Base-by-base conservation (phyloP, 2,113 vertebrate species). In the Microcebus jonahi region DNA sequence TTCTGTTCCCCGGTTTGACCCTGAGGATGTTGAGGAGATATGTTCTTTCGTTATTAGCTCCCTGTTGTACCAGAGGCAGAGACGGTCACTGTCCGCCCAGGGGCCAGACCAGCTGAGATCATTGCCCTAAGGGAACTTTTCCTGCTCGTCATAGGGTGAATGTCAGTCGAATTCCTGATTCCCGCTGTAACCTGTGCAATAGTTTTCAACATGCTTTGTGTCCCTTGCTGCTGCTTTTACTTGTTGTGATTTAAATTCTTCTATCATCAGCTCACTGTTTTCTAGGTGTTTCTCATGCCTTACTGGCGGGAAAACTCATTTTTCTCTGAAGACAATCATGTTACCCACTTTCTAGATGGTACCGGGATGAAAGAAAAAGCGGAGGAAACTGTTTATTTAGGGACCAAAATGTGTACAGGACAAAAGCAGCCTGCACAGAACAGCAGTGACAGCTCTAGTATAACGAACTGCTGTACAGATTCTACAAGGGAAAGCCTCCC, bases 361-460 rank as follows among this genome's bases (percentile, higher is more conserved):
- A 4, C 11, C 29, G n/a, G 59, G 61, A 95, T 34, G 45, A 86
- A 68, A 55, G 65, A 67, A 27, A 57, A 8, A 79, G 27, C 6
- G 34, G 86, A 82, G 20, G 23, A 75, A 31, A 48, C 8, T 21
- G 9, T 13, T 7, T 77, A 3, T 61, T 31, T 18, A 31, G 27
- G 55, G 57, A 15, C 34, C 3, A 21, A 36, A 45, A 13, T 5
- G 7, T 7, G 45, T 45, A 45, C 25, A 1, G 34, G 45, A 36
- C 23, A 2, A 68, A n/a, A 42, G 57, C 42, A 17, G 15, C 13
- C 29, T 15, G 67, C 3, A 9, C 9, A 2, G 7, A 45, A 6
- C 6, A 5, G 2, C 10, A 21, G 9, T 3, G 1, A 15, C 18
- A 3, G 18, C 70, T 76, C 31, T 55, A 29, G 10, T 6, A 2